A percentile compares a stretch with the other conserved stretches of the same genome.
These are phyloP conservation scores for Diacarnus erythraeanus DNA, from an alignment of 37 sponge, comb jelly and placozoan genomes.

Conservation along the genomic window DNA sequence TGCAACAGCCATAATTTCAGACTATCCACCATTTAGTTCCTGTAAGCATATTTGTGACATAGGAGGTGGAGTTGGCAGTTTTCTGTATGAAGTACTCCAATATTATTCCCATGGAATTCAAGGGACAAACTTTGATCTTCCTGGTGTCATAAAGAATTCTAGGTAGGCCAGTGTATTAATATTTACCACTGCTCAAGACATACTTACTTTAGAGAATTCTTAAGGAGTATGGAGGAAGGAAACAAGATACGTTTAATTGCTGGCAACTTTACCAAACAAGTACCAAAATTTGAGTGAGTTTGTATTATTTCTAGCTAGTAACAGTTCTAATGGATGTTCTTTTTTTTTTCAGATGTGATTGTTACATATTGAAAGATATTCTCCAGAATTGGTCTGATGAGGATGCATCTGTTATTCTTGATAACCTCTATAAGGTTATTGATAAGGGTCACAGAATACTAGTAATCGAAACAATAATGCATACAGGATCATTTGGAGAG, in stretches of 20 bases:
- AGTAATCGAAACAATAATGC: slow-evolving; percentile 63
- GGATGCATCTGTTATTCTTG: slow-evolving; percentile 46
- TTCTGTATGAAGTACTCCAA: slow-evolving; percentile 50
- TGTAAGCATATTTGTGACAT: slow-evolving; percentile 85
- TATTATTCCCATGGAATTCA: slow-evolving; percentile 64
- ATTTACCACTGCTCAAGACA: background rate
- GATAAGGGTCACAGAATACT: slow-evolving; percentile 37
- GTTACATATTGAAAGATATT: slow-evolving; percentile 76
- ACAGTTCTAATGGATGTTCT: too few species aligned
- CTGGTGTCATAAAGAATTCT: slow-evolving; percentile 57
- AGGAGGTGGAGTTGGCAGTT: slow-evolving; percentile 80
- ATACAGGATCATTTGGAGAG: slow-evolving; percentile 59
- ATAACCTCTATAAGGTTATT: slow-evolving; percentile 42
- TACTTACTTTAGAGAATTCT: slow-evolving; percentile 14
- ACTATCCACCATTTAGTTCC: slow-evolving; percentile 73
- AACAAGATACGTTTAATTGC: slow-evolving; percentile 30
- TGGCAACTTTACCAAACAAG: slow-evolving; percentile 61
- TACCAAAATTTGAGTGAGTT: slow-evolving; percentile 64
- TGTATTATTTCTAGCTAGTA: too few species aligned
- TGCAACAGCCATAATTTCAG: slow-evolving; percentile 77
- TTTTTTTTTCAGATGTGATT: slow-evolving; percentile 78
- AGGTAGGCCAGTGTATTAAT: slow-evolving; percentile 28
- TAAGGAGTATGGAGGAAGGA: slow-evolving; percentile 12
- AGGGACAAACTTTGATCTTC: slow-evolving; percentile 80
- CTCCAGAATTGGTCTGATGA: slow-evolving; percentile 82